Percentiles rank a stretch among this genome's conserved stretches.
Evolutionary conservation across 2,113 vertebrate genomes (phyloP).

Genomic region (Bos taurus): DNA sequence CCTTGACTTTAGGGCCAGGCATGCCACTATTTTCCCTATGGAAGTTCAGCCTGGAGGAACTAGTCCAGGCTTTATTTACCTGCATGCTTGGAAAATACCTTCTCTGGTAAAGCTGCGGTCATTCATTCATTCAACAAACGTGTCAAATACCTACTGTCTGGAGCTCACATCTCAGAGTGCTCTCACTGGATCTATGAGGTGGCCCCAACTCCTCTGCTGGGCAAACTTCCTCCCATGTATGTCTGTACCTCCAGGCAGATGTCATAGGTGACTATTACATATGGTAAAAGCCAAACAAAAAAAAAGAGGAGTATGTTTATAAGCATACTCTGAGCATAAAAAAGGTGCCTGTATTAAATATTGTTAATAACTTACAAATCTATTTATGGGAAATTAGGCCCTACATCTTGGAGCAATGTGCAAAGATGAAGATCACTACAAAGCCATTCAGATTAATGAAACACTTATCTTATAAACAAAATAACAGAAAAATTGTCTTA

Average conservation of each 20-base stretch:
- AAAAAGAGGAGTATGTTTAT: neutral
- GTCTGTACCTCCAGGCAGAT: neutral
- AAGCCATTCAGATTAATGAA: neutral
- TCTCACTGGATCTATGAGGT: rapidly evolving
- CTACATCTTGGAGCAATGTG: neutral
- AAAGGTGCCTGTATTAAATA: neutral
- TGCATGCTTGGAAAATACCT: neutral
- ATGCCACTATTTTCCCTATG: neutral
- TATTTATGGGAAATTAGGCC: neutral
- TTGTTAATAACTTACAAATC: neutral
- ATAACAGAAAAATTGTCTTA: neutral
- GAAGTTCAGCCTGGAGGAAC: neutral
- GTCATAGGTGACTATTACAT: neutral
- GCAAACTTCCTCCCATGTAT: neutral
- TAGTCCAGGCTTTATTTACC: neutral
- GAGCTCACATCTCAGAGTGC: neutral
- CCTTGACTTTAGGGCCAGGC: neutral
- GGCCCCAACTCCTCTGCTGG: neutral
- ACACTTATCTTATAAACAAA: slow-evolving; percentile 17
- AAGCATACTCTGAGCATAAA: neutral
- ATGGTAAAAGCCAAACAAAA: neutral
- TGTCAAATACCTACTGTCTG: neutral
- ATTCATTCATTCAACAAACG: neutral
- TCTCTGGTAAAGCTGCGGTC: neutral
- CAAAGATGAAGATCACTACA: neutral